Evolutionary conservation across 1,140 invertebrate genomes (phyloP).

Genomic region (Drosophila mayri): DNA sequence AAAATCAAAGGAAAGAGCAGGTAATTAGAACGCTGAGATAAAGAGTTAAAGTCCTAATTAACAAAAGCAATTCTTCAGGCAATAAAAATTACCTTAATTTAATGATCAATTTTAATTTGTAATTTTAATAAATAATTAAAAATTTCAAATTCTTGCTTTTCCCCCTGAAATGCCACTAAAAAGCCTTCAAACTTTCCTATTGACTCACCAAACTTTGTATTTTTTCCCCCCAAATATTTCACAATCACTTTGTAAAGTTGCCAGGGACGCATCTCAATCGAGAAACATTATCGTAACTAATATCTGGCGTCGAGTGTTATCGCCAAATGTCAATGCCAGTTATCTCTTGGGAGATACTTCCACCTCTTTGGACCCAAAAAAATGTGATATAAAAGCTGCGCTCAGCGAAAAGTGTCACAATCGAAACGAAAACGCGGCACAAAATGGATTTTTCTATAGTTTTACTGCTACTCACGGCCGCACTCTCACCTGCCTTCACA

Average conservation of each 20-base stretch:
- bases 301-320: slow-evolving; percentile 36
- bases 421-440: slow-evolving; percentile 26
- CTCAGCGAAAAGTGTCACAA: slow-evolving; percentile 50
- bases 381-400: slow-evolving; percentile 55
- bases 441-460: slow-evolving; percentile 51
- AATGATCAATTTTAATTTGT: not conserved
- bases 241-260: slow-evolving; percentile 9
- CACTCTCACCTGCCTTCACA: slow-evolving; percentile 8
- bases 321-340: slow-evolving; percentile 66
- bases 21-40: not conserved
- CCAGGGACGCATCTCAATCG: slow-evolving; percentile 18
- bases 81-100: not conserved
- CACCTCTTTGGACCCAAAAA: not conserved
- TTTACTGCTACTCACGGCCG: not conserved
- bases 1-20: not conserved
- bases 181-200: not conserved
- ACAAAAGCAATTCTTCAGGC: not conserved
- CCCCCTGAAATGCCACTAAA: not conserved
- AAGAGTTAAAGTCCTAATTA: not conserved
- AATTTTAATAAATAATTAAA: not conserved
- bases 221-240: slow-evolving; percentile 15
- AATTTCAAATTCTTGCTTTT: no score
- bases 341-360: slow-evolving; percentile 43
- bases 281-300: slow-evolving; percentile 37
- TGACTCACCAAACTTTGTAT: not conserved